phyloP scores from a whole-genome alignment of 2,888 invertebrate species.

The Dryococelus australis region DNA sequence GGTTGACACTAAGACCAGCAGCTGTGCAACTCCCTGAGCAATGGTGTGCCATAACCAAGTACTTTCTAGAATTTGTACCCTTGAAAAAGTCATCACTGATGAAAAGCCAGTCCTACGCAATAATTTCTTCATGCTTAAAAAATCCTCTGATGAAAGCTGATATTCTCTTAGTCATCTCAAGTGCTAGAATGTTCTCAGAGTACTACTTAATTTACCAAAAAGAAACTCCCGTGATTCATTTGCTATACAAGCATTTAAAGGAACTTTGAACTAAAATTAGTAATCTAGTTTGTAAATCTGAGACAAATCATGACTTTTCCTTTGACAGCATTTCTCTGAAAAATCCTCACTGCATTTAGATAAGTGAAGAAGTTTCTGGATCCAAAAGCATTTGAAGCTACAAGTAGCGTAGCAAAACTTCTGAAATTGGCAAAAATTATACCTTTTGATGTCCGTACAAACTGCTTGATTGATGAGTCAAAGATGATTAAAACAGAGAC shows the following conservation, averaged over 20 bases:
- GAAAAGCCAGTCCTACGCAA: constrained; percentile 7
- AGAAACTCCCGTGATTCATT: constrained; percentile 27
- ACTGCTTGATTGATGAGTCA: neutral
- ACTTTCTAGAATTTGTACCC: constrained; percentile 24
- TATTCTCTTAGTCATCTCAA: constrained; percentile 18
- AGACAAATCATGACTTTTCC: constrained; percentile 22
- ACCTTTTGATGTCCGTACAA: constrained; percentile 20
- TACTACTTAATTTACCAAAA: constrained; percentile 11
- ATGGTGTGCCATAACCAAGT: neutral
- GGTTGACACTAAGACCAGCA: constrained; percentile 25
- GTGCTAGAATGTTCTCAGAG: constrained; percentile 7
- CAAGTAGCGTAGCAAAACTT: constrained; percentile 3
- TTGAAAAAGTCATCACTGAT: neutral
- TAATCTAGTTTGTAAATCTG: neutral
- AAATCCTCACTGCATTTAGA: neutral
- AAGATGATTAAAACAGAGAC: constrained; percentile 11
- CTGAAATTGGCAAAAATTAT: neutral
- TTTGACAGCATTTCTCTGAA: constrained; percentile 21
- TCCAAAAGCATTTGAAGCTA: neutral
- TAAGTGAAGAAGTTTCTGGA: constrained; percentile 18
- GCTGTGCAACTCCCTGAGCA: constrained; percentile 18
- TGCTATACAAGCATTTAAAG: constrained; percentile 3
- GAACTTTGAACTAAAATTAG: constrained; percentile 4
- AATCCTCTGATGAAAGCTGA: constrained; percentile 17
- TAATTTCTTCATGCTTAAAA: constrained; percentile 22